phyloP scores from a whole-genome alignment of 2,113 vertebrate species.

The Noturus placidus region DNA sequence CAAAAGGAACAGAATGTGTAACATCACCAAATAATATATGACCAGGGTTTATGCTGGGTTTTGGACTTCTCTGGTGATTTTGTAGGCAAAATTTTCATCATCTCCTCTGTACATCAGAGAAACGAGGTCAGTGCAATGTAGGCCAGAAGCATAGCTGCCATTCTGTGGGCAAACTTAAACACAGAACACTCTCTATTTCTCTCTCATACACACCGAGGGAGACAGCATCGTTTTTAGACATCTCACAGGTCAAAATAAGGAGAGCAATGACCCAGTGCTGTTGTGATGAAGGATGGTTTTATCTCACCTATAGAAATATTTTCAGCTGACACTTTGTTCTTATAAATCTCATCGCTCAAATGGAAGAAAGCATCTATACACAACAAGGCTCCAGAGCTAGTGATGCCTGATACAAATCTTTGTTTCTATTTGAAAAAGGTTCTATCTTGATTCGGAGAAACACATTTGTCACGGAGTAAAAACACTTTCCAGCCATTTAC shows the following conservation, averaged over 20 bases:
- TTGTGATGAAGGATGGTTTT: background rate
- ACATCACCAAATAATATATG: background rate
- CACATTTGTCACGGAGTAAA: background rate
- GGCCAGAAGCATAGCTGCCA: slow-evolving; percentile 49
- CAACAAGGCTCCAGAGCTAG: background rate
- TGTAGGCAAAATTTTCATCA: slow-evolving; percentile 23
- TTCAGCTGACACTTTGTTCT: background rate
- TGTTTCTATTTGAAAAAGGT: background rate
- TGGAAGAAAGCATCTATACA: background rate
- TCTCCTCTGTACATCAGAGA: slow-evolving; percentile 36
- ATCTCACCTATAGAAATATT: background rate
- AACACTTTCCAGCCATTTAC: background rate
- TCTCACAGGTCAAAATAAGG: slow-evolving; percentile 8
- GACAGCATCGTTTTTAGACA: background rate
- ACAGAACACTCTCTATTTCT: slow-evolving; percentile 36
- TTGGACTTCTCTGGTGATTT: background rate
- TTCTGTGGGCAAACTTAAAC: slow-evolving; percentile 44
- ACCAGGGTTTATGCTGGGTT: background rate
- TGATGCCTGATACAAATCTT: background rate
- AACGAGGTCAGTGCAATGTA: slow-evolving; percentile 52
- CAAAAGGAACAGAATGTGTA: background rate
- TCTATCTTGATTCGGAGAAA: background rate
- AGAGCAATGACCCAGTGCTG: background rate
- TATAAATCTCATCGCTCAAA: slow-evolving; percentile 4
- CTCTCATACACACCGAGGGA: background rate